Conservation (phyloP, 2,888 invertebrate genomes). For the Drosophila kambysellisi region DNA sequence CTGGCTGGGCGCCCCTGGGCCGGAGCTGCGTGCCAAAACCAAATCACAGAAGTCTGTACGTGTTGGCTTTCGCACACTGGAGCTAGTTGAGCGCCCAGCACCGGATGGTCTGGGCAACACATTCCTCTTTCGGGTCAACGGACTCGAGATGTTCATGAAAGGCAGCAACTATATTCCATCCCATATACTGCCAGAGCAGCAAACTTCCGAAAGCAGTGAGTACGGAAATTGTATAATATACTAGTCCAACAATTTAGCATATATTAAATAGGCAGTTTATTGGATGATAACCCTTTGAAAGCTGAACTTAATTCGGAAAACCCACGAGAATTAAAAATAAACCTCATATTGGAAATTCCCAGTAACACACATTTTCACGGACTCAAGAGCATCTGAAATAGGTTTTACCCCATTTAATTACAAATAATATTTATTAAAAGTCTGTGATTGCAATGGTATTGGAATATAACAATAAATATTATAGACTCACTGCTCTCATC, state of each 20-base stretch:
- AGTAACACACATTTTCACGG: neutral
- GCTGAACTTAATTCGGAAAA: neutral
- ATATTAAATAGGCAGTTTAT: neutral
- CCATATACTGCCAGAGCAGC: conserved; percentile 91
- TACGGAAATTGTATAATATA: conserved; percentile 11
- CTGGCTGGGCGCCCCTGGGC: conserved; percentile 64
- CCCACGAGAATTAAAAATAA: neutral
- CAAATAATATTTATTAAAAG: neutral
- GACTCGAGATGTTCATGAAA: conserved; percentile 95
- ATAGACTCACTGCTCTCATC: neutral
- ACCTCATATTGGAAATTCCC: neutral
- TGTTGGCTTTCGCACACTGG: conserved; percentile 94
- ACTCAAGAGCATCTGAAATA: neutral
- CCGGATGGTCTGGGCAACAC: conserved; percentile 87
- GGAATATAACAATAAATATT: neutral
- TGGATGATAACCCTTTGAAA: neutral
- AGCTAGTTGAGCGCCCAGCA: conserved; percentile 88
- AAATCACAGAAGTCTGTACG: conserved; percentile 86
- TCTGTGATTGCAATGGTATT: neutral
- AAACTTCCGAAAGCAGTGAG: conserved; percentile 86
- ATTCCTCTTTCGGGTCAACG: conserved; percentile 96
- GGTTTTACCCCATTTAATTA: conserved; percentile 4
- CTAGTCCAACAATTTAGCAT: neutral
- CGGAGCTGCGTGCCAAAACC: conserved; percentile 73
- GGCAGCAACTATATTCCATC: conserved; percentile 98